Base-by-base conservation (phyloP, 2,888 invertebrate species). In the Capitulum mitella region DNA sequence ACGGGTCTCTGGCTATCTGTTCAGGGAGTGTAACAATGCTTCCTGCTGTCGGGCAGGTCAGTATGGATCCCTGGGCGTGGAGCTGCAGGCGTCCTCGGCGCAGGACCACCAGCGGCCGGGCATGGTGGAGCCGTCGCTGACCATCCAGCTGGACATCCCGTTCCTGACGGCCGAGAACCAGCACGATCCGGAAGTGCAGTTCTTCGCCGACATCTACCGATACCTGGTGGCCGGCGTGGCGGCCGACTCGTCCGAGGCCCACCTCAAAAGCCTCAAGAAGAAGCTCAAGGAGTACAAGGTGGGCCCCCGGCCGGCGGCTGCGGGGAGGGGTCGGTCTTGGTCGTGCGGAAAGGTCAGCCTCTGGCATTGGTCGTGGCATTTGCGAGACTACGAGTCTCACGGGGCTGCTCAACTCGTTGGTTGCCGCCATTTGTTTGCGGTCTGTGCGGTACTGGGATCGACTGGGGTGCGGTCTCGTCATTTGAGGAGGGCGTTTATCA, bases 171-270 rank as follows among this genome's bases (percentile, higher is more conserved):
- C n/a, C 19, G 46, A 76, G 16, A 78, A 75, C 51, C 81, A 80
- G 22, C 78, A 80, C 29, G 80, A 82, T 54, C 81, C 81, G 22
- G 82, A 82, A 74, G 81, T 78, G 43, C 77, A 77, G n/a, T 82
- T 82, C 77, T 83, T 82, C 78, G 81, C 81, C 77, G 82, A 82
- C 77, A 82, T 83, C 37, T 82, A 81, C 77, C 81, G 82, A 48
- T 82, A 81, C 79, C 79, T 83, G 51, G 78, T 61, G 26, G 61
- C 79, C 32, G 81, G 81, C 29, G 77, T 75, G 26, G 79, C 83
- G 5, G 80, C 79, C 19, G 82, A 81, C 34, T 77, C 80, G 46
- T 75, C 82, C 1, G 82, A 82, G 61, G 78, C 76, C 14, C 81
- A 80, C 78, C 82, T 81, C 80, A 82, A 81, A 58, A 79, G 79